Evolutionary conservation across 2,888 invertebrate genomes (phyloP).

Genomic region (Polymixis flavicincta): DNA sequence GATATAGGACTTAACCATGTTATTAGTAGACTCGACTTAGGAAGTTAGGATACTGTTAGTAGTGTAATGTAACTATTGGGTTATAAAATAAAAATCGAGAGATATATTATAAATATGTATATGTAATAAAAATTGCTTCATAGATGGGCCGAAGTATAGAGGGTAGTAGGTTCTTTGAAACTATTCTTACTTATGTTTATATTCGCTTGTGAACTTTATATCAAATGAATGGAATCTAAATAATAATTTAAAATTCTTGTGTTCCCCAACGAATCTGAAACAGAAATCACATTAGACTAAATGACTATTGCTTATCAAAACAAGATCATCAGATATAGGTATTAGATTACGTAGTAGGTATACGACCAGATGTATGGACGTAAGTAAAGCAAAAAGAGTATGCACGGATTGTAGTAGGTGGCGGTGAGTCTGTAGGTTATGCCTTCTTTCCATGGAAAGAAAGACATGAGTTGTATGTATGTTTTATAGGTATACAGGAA

Average conservation of each 20-base stretch:
- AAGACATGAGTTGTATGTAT: too few relatives aligned
- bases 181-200: conserved; percentile 53
- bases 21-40: too few relatives aligned
- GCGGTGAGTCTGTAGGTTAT: too few relatives aligned
- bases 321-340: too few relatives aligned
- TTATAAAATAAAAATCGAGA: conserved; percentile 38
- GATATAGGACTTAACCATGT: too few relatives aligned
- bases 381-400: too few relatives aligned
- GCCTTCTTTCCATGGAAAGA: too few relatives aligned
- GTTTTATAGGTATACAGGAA: too few relatives aligned
- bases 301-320: neutral
- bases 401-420: too few relatives aligned
- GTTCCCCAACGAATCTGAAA: conserved; percentile 93
- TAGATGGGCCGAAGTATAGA: conserved; percentile 68
- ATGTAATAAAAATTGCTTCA: conserved; percentile 75
- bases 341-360: too few relatives aligned
- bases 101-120: conserved; percentile 68
- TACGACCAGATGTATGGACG: too few relatives aligned
- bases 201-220: conserved; percentile 33
- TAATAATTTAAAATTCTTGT: conserved; percentile 90
- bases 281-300: conserved; percentile 57
- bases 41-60: too few relatives aligned
- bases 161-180: conserved; percentile 49
- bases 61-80: neutral
- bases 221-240: conserved; percentile 23